Evolutionary conservation across 2,797 vertebrate genomes (phyloP).

Genomic region (Eidolon dupreanum): DNA sequence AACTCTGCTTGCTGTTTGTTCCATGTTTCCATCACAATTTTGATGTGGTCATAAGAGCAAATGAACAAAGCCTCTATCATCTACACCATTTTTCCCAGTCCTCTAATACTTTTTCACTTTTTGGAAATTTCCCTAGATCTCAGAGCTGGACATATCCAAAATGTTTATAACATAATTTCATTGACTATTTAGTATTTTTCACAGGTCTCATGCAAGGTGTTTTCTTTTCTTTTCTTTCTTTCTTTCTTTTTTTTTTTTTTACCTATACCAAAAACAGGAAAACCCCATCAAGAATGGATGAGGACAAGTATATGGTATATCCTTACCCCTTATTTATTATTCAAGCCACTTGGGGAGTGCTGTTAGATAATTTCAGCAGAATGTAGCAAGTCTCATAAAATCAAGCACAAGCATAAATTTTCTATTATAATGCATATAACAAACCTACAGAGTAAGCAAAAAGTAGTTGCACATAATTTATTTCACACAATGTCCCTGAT

Average conservation of each 20-base stretch:
- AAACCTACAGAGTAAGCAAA: conserved; percentile 45
- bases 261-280: neutral
- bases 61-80: too few species aligned
- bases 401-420: conserved; percentile 11
- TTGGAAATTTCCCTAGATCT: neutral
- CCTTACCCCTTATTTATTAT: neutral
- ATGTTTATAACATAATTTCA: neutral
- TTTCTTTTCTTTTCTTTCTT: neutral
- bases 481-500: conserved; percentile 34
- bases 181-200: neutral
- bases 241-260: neutral
- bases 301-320: neutral
- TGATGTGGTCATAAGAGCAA: too few species aligned
- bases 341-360: neutral
- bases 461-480: conserved; percentile 11
- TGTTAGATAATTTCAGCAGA: conserved; percentile 21
- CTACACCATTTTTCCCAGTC: too few species aligned
- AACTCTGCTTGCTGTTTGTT: too few species aligned
- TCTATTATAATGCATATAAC: neutral
- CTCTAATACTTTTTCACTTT: neutral
- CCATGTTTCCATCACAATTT: too few species aligned
- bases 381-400: neutral
- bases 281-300: neutral
- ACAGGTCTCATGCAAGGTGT: neutral
- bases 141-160: neutral